These are phyloP conservation scores for Dysdera silvatica DNA, from an alignment of 1,140 invertebrate genomes.

Conservation along the genomic window DNA sequence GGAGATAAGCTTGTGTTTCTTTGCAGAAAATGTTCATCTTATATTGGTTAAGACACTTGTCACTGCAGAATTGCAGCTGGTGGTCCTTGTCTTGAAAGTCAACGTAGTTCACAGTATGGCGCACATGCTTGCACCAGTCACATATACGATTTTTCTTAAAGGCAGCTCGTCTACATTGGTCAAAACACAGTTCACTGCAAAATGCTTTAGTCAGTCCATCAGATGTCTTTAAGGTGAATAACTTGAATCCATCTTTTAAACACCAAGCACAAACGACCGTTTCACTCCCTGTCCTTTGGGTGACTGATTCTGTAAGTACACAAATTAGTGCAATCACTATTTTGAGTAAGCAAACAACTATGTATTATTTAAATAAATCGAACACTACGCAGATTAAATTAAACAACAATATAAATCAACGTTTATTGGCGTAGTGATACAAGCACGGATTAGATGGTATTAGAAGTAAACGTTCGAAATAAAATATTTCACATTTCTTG, in stretches of 20 bases:
- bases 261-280: slow-evolving; percentile 49
- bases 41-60: slow-evolving; percentile 88
- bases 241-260: slow-evolving; percentile 45
- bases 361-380: too few relatives aligned
- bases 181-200: slow-evolving; percentile 82
- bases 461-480: too few relatives aligned
- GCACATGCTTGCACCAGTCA: slow-evolving; percentile 82
- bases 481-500: too few relatives aligned
- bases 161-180: slow-evolving; percentile 71
- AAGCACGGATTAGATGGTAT: too few relatives aligned
- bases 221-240: slow-evolving; percentile 42
- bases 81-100: slow-evolving; percentile 60
- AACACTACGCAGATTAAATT: too few relatives aligned
- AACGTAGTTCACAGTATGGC: slow-evolving; percentile 83
- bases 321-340: too few relatives aligned
- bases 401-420: too few relatives aligned
- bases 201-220: slow-evolving; percentile 49
- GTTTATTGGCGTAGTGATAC: too few relatives aligned
- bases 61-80: slow-evolving; percentile 56
- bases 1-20: slow-evolving; percentile 78
- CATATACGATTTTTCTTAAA: slow-evolving; percentile 83
- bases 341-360: too few relatives aligned
- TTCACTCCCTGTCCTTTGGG: slow-evolving; percentile 12
- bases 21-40: slow-evolving; percentile 93
- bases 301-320: slow-evolving; percentile 15